phyloP scores from a whole-genome alignment of 2,113 vertebrate genomes.

The Pituophis catenifer region DNA sequence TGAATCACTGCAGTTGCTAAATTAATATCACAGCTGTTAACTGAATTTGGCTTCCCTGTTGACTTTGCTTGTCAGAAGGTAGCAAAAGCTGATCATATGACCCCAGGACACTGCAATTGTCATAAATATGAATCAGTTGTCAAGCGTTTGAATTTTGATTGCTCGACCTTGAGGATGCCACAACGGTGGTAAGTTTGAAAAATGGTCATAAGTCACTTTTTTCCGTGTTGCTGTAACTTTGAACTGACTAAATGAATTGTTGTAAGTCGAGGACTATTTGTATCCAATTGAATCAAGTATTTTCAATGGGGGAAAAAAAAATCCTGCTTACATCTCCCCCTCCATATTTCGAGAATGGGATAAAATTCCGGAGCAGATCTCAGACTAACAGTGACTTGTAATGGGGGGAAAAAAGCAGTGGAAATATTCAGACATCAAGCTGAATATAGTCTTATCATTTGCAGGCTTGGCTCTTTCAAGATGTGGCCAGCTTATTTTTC shows the following conservation, averaged over 20 bases:
- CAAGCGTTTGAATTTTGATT: background rate
- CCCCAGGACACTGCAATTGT: background rate
- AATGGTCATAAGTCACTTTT: background rate
- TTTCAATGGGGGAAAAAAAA: background rate
- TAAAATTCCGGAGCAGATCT: background rate
- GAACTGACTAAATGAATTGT: background rate
- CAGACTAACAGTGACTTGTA: background rate
- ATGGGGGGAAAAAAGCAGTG: background rate
- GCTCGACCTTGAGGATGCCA: background rate
- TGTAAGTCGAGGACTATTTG: background rate
- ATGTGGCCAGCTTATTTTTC: background rate
- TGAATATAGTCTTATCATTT: background rate
- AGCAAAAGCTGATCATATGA: background rate
- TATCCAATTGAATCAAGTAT: background rate
- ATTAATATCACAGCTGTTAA: background rate
- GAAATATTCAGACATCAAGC: background rate
- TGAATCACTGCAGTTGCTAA: background rate
- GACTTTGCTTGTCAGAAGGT: background rate
- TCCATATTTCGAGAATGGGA: background rate
- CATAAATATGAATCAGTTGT: background rate
- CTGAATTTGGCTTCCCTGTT: background rate
- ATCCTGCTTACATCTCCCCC: background rate
- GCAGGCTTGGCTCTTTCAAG: background rate
- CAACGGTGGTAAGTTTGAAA: background rate
- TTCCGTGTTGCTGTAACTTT: background rate